A percentile compares a stretch with the other conserved stretches of the same genome.
Conservation (phyloP, 1,140 invertebrate genomes). For the Danaus plexippus region DNA sequence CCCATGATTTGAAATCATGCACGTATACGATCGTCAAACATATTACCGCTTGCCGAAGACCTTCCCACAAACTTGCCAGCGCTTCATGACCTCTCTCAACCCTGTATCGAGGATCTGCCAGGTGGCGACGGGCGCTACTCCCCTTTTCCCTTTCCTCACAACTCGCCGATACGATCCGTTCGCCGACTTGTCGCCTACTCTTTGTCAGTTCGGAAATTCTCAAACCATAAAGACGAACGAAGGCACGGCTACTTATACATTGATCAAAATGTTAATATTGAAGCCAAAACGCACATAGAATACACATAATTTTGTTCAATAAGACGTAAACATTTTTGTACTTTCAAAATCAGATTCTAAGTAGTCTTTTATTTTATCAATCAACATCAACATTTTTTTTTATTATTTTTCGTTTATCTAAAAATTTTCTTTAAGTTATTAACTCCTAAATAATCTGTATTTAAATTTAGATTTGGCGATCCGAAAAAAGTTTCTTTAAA, state of each 20-base stretch:
- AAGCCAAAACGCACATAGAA: conserved; percentile 68
- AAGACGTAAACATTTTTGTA: conserved; percentile 64
- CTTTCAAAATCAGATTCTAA: conserved; percentile 68
- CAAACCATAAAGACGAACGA: conserved; percentile 59
- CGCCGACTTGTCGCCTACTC: conserved; percentile 30
- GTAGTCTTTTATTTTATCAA: conserved; percentile 65
- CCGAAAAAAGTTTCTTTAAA: conserved; percentile 69
- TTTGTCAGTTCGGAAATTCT: conserved; percentile 38
- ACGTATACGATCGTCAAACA: conserved; percentile 64
- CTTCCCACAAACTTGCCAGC: conserved; percentile 22
- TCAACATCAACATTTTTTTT: conserved; percentile 62
- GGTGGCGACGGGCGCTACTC: conserved; percentile 2
- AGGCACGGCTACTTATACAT: conserved; percentile 67
- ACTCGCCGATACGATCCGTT: conserved; percentile 19
- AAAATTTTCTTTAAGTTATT: conserved; percentile 49
- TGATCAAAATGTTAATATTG: conserved; percentile 48
- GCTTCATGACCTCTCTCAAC: conserved; percentile 2
- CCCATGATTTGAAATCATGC: conserved; percentile 63
- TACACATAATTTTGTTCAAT: conserved; percentile 56
- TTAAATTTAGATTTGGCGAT: conserved; percentile 69
- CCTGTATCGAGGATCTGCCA: conserved; percentile 13
- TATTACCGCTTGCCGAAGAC: conserved; percentile 49
- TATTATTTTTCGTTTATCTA: conserved; percentile 46
- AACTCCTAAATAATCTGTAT: conserved; percentile 67
- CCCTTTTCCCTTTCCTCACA: neutral